These are phyloP conservation scores for Leptobrachium ailaonicum DNA, from an alignment of 2,113 vertebrate genomes.

Conservation along the genomic window DNA sequence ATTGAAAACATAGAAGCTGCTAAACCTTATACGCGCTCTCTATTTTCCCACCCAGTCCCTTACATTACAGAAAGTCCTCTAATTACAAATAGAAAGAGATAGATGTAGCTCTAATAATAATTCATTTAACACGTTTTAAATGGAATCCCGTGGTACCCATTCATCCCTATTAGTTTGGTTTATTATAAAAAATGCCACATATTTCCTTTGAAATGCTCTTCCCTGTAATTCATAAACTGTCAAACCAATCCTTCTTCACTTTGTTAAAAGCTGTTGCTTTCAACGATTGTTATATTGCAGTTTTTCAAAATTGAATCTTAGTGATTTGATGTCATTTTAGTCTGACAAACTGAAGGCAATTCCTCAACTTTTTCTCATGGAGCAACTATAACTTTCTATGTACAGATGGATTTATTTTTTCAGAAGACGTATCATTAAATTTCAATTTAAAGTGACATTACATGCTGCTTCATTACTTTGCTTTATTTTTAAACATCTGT, in stretches of 20 bases:
- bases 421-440: constrained; percentile 44
- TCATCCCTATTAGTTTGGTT: constrained; percentile 67
- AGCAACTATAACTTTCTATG: constrained; percentile 33
- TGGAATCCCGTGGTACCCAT: constrained; percentile 54
- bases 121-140: constrained; percentile 56
- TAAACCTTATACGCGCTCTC: constrained; percentile 22
- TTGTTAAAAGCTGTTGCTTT: constrained; percentile 51
- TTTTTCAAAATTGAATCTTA: constrained; percentile 58
- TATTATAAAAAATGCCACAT: constrained; percentile 53
- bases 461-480: constrained; percentile 15
- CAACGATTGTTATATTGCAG: constrained; percentile 56
- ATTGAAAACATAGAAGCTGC: constrained; percentile 37
- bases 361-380: constrained; percentile 43
- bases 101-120: constrained; percentile 27
- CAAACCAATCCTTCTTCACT: constrained; percentile 52
- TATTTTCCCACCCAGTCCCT: constrained; percentile 48
- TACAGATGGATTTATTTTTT: constrained; percentile 32
- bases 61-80: constrained; percentile 54
- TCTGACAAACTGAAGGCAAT: constrained; percentile 41
- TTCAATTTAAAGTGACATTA: constrained; percentile 38
- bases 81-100: constrained; percentile 40
- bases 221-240: constrained; percentile 57
- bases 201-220: constrained; percentile 63
- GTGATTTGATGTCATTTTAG: constrained; percentile 54
- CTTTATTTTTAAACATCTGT: constrained; percentile 13